These are phyloP conservation scores for Pachypeltis micranthus DNA, from an alignment of 1,140 invertebrate species.

Conservation along the genomic window DNA sequence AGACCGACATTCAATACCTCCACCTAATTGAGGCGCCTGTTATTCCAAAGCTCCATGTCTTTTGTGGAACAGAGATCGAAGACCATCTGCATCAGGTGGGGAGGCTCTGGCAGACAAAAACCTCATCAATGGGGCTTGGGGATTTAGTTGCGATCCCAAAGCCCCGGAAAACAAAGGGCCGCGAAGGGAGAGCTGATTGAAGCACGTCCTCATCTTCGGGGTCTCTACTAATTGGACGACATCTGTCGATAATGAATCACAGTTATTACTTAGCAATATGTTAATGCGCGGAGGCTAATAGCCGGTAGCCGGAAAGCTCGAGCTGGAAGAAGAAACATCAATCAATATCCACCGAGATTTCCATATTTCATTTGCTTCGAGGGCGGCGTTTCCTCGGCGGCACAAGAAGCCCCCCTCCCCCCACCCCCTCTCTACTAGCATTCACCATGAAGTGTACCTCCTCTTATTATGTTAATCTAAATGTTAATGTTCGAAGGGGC, in stretches of 20 bases:
- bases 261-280: constrained; percentile 22
- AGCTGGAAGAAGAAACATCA: constrained; percentile 9
- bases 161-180: too few species aligned
- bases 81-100: too few species aligned
- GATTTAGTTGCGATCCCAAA: too few species aligned
- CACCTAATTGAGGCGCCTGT: too few species aligned
- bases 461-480: constrained; percentile 22
- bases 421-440: constrained; percentile 4
- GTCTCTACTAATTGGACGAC: constrained; percentile 15
- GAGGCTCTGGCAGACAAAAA: too few species aligned
- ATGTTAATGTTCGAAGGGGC: constrained; percentile 22
- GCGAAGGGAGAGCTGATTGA: too few species aligned
- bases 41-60: too few species aligned
- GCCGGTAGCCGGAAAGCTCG: constrained; percentile 18
- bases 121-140: too few species aligned
- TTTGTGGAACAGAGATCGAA: too few species aligned
- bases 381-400: constrained; percentile 1
- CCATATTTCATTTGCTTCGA: constrained; percentile 21
- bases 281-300: constrained; percentile 14
- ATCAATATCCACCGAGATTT: constrained; percentile 15
- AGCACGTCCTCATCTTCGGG: too few species aligned
- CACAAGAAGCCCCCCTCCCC: not conserved
- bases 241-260: constrained; percentile 20
- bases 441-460: not conserved
- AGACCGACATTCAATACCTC: too few species aligned